Evolutionary conservation across 2,888 invertebrate genomes (phyloP).

Genomic region (Torymus aiolomorphi): DNA sequence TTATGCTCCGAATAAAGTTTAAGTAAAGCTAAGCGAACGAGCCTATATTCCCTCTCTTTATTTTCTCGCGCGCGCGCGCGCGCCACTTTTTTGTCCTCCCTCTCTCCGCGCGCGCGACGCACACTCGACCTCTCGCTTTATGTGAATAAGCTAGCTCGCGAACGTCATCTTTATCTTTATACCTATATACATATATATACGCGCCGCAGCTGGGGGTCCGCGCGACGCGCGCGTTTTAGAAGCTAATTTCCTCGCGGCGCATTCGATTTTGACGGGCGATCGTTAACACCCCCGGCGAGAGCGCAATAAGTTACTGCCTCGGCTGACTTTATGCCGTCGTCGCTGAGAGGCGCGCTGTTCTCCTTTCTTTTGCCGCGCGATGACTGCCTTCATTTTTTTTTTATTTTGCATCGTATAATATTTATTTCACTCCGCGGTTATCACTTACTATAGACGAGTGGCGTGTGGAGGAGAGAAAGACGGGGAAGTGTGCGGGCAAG

Average conservation of each 20-base stretch:
- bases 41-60: conserved; percentile 57
- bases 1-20: conserved; percentile 72
- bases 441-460: conserved; percentile 66
- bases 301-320: conserved; percentile 68
- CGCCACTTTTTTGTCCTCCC: conserved; percentile 23
- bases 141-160: not conserved
- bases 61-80: too few relatives aligned
- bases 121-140: conserved; percentile 53
- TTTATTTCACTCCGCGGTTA: conserved; percentile 72
- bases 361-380: conserved; percentile 28
- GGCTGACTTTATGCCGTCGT: conserved; percentile 57
- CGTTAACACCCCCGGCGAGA: conserved; percentile 65
- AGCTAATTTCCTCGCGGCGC: conserved; percentile 74
- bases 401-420: conserved; percentile 71
- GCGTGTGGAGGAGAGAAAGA: conserved; percentile 53
- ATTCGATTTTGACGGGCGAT: conserved; percentile 71
- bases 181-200: conserved; percentile 45
- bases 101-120: too few relatives aligned
- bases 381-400: conserved; percentile 59
- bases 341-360: conserved; percentile 43
- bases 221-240: conserved; percentile 62
- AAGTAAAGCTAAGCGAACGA: conserved; percentile 60
- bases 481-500: conserved; percentile 50
- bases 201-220: conserved; percentile 17
- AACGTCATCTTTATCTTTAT: conserved; percentile 68